Conservation (phyloP, 2,888 invertebrate species). For the Idaea dimidiata region DNA sequence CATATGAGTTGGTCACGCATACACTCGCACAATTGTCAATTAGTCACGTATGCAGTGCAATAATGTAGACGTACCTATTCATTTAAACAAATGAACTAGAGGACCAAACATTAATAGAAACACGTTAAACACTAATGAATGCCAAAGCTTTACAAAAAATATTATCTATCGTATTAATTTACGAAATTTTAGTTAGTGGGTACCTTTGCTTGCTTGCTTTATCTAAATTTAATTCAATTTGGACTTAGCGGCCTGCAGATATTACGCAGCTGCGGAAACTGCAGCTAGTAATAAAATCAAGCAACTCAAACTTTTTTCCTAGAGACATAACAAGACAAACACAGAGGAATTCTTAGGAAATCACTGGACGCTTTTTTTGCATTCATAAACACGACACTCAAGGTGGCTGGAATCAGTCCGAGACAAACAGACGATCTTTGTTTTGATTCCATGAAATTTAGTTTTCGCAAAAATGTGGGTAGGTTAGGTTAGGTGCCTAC, state of each 20-base stretch:
- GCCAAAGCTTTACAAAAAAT: too few relatives aligned
- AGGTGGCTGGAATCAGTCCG: conserved; percentile 25
- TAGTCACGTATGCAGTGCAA: conserved; percentile 14
- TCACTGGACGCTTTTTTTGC: conserved; percentile 34
- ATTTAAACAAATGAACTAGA: too few relatives aligned
- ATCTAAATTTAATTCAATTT: too few relatives aligned
- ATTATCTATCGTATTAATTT: too few relatives aligned
- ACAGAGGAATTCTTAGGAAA: conserved; percentile 12
- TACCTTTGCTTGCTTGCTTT: too few relatives aligned
- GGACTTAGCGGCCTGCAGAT: too few relatives aligned
- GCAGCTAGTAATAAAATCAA: background rate
- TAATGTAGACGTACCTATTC: too few relatives aligned
- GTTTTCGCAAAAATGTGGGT: conserved; percentile 41
- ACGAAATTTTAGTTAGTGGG: too few relatives aligned
- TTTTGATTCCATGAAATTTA: conserved; percentile 50
- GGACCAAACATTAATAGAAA: too few relatives aligned
- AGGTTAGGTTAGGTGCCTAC: background rate
- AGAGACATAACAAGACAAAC: background rate
- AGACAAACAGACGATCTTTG: conserved; percentile 36
- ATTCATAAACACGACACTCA: background rate
- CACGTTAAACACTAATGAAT: too few relatives aligned
- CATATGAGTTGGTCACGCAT: conserved; percentile 42
- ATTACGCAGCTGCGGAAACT: background rate
- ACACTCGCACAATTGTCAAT: conserved; percentile 26
- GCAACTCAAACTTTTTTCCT: background rate